Evolutionary conservation across 2,113 vertebrate genomes (phyloP).

Genomic region (Hippocampus mohnikei): DNA sequence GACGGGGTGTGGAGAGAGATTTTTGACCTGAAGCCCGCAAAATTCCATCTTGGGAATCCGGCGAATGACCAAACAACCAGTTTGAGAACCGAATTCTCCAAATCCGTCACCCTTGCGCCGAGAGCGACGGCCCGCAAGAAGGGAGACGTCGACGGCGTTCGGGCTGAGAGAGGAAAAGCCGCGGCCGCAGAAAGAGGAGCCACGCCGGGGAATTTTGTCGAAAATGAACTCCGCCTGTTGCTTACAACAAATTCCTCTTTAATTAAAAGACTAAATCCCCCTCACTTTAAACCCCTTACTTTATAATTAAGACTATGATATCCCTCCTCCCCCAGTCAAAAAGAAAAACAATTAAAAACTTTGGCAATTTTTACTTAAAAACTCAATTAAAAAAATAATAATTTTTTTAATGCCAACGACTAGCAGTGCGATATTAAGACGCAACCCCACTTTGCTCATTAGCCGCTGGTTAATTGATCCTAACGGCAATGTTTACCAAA

Average conservation of each 20-base stretch:
- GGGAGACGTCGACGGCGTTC: constrained; percentile 41
- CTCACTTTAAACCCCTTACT: constrained; percentile 68
- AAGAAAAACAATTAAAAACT: constrained; percentile 76
- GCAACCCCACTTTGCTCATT: constrained; percentile 70
- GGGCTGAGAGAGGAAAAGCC: constrained; percentile 34
- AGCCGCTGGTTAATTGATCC: constrained; percentile 73
- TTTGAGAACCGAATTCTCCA: constrained; percentile 47
- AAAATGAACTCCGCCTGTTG: constrained; percentile 61
- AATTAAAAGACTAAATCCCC: constrained; percentile 78
- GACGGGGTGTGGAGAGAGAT: neutral
- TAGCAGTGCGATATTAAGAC: constrained; percentile 66
- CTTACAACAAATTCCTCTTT: constrained; percentile 71
- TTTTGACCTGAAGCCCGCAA: constrained; percentile 43
- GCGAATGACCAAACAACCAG: constrained; percentile 38
- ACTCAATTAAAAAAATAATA: constrained; percentile 68
- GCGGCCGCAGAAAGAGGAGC: constrained; percentile 31
- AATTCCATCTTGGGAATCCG: constrained; percentile 68
- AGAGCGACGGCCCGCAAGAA: constrained; percentile 49
- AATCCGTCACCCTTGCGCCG: constrained; percentile 63
- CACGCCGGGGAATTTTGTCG: constrained; percentile 36
- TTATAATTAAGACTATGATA: constrained; percentile 78
- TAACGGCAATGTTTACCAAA: constrained; percentile 72
- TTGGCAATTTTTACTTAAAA: constrained; percentile 74
- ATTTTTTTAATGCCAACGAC: constrained; percentile 54
- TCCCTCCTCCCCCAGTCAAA: constrained; percentile 20